Evolutionary conservation across 2,797 vertebrate species (phyloP).

Genomic region (Macropodus opercularis): DNA sequence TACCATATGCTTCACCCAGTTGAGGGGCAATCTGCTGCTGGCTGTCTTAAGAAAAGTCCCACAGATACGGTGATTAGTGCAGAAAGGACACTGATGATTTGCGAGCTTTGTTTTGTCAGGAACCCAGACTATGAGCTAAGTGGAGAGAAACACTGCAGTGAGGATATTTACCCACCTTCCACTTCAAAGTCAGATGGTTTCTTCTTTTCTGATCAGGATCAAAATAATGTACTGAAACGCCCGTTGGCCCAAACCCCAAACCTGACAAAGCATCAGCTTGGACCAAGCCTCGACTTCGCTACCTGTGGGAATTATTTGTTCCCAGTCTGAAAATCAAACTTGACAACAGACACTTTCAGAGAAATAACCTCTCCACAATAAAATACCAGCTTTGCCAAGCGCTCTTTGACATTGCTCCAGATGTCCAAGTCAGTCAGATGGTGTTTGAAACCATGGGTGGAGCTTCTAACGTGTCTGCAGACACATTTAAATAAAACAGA

Average conservation of each 20-base stretch:
- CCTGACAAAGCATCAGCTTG: slow-evolving; percentile 12
- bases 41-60: slow-evolving; percentile 44
- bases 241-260: slow-evolving; percentile 28
- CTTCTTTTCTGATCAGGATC: slow-evolving; percentile 10
- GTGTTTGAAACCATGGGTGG: slow-evolving; percentile 49
- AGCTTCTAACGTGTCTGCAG: too few species aligned
- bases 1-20: slow-evolving; percentile 58
- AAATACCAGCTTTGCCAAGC: slow-evolving; percentile 55
- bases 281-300: slow-evolving; percentile 17
- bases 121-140: slow-evolving; percentile 15
- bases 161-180: neutral
- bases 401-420: slow-evolving; percentile 69
- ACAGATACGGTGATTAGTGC: slow-evolving; percentile 42
- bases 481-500: too few species aligned
- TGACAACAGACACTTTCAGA: slow-evolving; percentile 63
- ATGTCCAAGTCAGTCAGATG: slow-evolving; percentile 71
- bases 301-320: slow-evolving; percentile 39
- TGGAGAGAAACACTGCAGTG: slow-evolving; percentile 16
- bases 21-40: slow-evolving; percentile 53
- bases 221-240: slow-evolving; percentile 39
- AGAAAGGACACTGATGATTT: slow-evolving; percentile 12
- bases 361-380: slow-evolving; percentile 63
- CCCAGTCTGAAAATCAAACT: slow-evolving; percentile 65
- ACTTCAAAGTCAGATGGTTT: slow-evolving; percentile 22
- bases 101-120: slow-evolving; percentile 28